These are phyloP conservation scores for Rhingia rostrata DNA, from an alignment of 2,888 invertebrate genomes.

Conservation along the genomic window DNA sequence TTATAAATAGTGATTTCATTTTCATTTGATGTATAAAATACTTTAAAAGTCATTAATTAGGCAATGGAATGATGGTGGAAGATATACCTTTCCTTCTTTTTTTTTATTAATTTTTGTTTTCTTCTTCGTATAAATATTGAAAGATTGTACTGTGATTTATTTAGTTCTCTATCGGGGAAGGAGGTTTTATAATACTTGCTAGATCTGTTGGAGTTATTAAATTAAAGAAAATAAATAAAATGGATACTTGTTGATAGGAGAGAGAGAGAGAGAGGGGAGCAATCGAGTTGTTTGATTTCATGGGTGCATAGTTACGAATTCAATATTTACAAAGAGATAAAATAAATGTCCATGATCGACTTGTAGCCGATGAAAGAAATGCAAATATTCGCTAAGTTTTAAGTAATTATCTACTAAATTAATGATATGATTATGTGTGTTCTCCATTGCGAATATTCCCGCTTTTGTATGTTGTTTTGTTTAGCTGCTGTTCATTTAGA, in stretches of 20 bases:
- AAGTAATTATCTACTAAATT: constrained; percentile 64
- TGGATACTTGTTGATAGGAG: constrained; percentile 19
- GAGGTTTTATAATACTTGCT: constrained; percentile 58
- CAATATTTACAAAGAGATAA: constrained; percentile 50
- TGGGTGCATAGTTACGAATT: constrained; percentile 29
- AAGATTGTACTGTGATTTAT: constrained; percentile 69
- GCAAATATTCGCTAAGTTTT: constrained; percentile 53
- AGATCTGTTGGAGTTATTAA: constrained; percentile 34
- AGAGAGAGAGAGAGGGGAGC: constrained; percentile 1
- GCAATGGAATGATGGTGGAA: constrained; percentile 74
- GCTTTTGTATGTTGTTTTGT: neutral
- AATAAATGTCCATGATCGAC: constrained; percentile 42
- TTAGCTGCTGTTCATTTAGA: constrained; percentile 45
- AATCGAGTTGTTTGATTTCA: constrained; percentile 1
- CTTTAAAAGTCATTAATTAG: constrained; percentile 61
- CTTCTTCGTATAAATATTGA: constrained; percentile 54
- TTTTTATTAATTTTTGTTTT: constrained; percentile 14
- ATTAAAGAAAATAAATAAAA: constrained; percentile 30
- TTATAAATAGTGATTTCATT: constrained; percentile 52
- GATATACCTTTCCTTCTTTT: constrained; percentile 46
- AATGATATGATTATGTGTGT: constrained; percentile 63
- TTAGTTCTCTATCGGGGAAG: constrained; percentile 55
- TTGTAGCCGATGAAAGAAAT: constrained; percentile 59
- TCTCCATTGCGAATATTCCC: neutral
- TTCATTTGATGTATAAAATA: constrained; percentile 48